phyloP scores from a whole-genome alignment of 2,888 invertebrate genomes.

The Alviniconcha strummeri region DNA sequence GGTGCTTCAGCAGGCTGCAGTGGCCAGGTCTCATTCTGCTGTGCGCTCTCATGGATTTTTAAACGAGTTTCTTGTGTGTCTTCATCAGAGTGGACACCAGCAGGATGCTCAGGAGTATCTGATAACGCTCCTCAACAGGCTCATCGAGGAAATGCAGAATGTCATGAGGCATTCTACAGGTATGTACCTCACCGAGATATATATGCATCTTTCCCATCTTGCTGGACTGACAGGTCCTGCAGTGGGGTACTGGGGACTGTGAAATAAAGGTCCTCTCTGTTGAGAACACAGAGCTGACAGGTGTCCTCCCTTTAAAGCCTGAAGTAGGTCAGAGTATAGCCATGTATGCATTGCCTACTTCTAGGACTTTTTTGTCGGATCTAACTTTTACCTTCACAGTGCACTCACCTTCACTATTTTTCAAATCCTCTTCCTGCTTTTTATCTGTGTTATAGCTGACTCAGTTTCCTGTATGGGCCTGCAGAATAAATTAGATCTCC shows the following conservation, averaged over 20 bases:
- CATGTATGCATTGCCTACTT: neutral
- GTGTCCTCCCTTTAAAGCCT: too few species aligned
- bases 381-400: neutral
- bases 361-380: neutral
- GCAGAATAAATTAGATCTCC: too few species aligned
- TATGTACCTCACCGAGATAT: neutral
- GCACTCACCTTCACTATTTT: too few species aligned
- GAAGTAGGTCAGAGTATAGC: too few species aligned
- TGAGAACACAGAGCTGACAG: too few species aligned
- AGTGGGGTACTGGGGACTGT: too few species aligned
- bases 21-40: neutral
- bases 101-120: constrained; percentile 99
- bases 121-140: constrained; percentile 91
- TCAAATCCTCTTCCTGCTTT: too few species aligned
- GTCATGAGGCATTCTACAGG: constrained; percentile 74
- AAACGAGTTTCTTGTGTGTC: neutral
- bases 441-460: neutral
- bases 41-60: neutral
- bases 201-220: too few species aligned
- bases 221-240: too few species aligned
- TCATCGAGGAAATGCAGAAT: constrained; percentile 97
- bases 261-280: too few species aligned
- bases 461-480: too few species aligned
- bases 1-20: too few species aligned
- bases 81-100: constrained; percentile 82